These are phyloP conservation scores for Anoplopoma fimbria DNA, from an alignment of 2,113 vertebrate genomes.

Conservation along the genomic window DNA sequence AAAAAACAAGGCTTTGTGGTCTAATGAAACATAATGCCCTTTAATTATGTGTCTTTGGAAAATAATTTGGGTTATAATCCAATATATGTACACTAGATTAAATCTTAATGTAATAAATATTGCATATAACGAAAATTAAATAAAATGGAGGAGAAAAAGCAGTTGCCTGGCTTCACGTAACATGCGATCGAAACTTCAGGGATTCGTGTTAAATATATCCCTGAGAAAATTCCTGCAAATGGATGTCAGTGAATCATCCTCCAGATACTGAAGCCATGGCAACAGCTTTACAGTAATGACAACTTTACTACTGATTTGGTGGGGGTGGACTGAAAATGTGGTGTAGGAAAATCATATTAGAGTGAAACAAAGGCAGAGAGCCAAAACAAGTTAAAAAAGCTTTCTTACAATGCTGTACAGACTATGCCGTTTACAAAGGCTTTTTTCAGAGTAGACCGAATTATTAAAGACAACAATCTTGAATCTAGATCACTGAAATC, in stretches of 20 bases:
- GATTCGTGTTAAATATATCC: constrained; percentile 52
- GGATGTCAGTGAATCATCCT: constrained; percentile 60
- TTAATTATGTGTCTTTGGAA: constrained; percentile 14
- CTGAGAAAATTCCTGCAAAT: constrained; percentile 47
- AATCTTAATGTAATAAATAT: constrained; percentile 1
- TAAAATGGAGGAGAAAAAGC: background rate
- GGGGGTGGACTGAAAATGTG: constrained; percentile 46
- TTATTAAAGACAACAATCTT: constrained; percentile 4
- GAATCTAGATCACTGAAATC: constrained; percentile 8
- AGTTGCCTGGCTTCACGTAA: background rate
- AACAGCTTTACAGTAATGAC: constrained; percentile 73
- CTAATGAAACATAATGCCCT: background rate
- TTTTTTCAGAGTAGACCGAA: background rate
- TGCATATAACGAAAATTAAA: background rate
- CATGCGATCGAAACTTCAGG: constrained; percentile 24
- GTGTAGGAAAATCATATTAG: constrained; percentile 19
- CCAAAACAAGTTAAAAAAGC: background rate
- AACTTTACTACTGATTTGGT: constrained; percentile 55
- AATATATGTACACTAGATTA: background rate
- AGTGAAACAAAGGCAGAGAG: constrained; percentile 42
- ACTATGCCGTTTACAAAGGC: background rate
- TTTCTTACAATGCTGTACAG: background rate
- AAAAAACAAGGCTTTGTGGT: background rate
- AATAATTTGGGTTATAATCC: constrained; percentile 8
- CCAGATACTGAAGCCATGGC: constrained; percentile 74